phyloP scores from a whole-genome alignment of 2,888 invertebrate genomes.

The Endomychus coccineus region DNA sequence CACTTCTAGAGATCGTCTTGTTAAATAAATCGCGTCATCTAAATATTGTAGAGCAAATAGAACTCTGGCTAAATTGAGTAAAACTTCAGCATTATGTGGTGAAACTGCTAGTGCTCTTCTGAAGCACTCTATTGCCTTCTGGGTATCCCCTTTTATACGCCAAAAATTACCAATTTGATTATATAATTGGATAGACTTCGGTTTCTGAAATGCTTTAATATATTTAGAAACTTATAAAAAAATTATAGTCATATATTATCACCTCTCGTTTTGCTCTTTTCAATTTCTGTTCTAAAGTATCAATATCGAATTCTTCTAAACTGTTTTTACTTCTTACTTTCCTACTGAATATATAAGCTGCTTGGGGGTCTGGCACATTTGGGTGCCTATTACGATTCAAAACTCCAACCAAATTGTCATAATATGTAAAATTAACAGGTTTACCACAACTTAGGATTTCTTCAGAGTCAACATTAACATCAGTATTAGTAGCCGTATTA shows the following conservation, averaged over 20 bases:
- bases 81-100: constrained; percentile 79
- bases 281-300: constrained; percentile 63
- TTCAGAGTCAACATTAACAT: constrained; percentile 38
- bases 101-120: constrained; percentile 76
- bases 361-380: constrained; percentile 77
- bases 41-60: constrained; percentile 79
- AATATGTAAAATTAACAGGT: constrained; percentile 80
- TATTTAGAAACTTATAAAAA: too few relatives aligned
- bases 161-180: constrained; percentile 90
- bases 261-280: constrained; percentile 72
- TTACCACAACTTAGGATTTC: constrained; percentile 75
- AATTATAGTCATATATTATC: too few relatives aligned
- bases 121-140: constrained; percentile 84
- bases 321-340: constrained; percentile 54
- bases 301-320: constrained; percentile 66
- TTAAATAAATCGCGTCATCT: constrained; percentile 84
- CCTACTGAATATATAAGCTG: constrained; percentile 68
- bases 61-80: constrained; percentile 77
- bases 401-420: constrained; percentile 80
- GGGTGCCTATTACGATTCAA: constrained; percentile 77
- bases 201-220: constrained; percentile 49
- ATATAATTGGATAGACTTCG: constrained; percentile 75
- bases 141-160: constrained; percentile 82
- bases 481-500: too few relatives aligned
- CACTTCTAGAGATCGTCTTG: constrained; percentile 74